Base-by-base conservation (phyloP, 2,113 vertebrate genomes). In the Percopsis transmontana region DNA sequence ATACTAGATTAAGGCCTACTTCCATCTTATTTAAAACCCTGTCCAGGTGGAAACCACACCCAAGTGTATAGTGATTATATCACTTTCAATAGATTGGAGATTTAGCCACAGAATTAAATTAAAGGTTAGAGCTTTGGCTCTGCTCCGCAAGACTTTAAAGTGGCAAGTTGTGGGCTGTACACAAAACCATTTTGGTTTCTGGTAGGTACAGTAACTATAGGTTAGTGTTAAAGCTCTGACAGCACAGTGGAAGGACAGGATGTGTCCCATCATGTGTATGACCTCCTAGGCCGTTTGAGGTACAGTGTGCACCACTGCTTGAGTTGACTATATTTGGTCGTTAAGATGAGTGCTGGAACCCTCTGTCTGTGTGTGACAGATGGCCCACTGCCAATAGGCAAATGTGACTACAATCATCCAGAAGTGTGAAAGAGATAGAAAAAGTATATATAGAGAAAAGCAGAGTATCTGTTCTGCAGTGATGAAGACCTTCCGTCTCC, bases 311-410 rank as follows among this genome's bases (percentile, higher is more conserved):
- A n/a, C n/a, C n/a, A 82, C 78, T 85, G 76, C 80, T 84, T 75
- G 68, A 70, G 73, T 88, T 92, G 90, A 91, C 91, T 91, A 92
- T 91, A 93, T 92, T 91, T 91, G 91, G 91, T 79, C 73, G 81
- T 89, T 88, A 83, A 79, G 87, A 84, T 78, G 76, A 86, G 77
- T 80, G 72, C 72, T 82, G 87, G 76, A 87, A 89, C 88, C 68
- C 68, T 80, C 70, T 72, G 82, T 85, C 82, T 82, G 81, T 79
- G 82, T 89, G 82, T 90, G 90, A 90, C 89, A 90, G 88, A 90
- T 91, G 90, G 89, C 83, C 63, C 67, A 20, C 68, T 86, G 90
- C 87, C 91, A 90, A 86, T 27, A 79, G 73, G 84, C 79, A 74
- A 80, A 87, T 86, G 85, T 82, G 86, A 82, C 72, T 73, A 84